A percentile compares a stretch with the other conserved stretches of the same genome.
Evolutionary conservation across 2,113 vertebrate genomes (phyloP).

Genomic region (Synodontis membranacea): DNA sequence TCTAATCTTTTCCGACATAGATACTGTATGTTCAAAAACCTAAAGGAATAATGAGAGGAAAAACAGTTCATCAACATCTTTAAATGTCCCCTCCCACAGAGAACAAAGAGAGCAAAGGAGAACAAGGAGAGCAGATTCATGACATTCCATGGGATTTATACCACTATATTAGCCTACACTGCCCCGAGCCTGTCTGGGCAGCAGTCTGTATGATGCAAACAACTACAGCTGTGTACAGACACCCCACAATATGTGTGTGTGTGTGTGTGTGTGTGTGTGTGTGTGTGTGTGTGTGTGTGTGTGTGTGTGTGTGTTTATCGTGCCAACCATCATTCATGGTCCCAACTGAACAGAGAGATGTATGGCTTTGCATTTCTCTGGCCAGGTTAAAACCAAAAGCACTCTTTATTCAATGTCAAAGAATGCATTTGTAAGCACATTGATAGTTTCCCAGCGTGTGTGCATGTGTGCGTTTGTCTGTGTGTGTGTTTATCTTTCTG

Average conservation of each 20-base stretch:
- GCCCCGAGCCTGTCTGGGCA: constrained; percentile 52
- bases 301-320: background rate
- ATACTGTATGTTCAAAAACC: background rate
- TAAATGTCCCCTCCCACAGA: background rate
- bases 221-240: constrained; percentile 53
- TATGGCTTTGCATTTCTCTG: constrained; percentile 20
- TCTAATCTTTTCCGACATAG: constrained; percentile 9
- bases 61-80: background rate
- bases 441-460: background rate
- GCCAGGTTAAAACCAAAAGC: constrained; percentile 11
- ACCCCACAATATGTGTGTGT: background rate
- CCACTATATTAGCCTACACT: constrained; percentile 61
- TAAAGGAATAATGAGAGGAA: background rate
- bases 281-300: constrained; percentile 15
- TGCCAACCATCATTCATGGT: background rate
- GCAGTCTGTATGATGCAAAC: constrained; percentile 26
- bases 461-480: constrained; percentile 12
- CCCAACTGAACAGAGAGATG: constrained; percentile 23
- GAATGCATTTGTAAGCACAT: constrained; percentile 27
- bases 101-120: constrained; percentile 11
- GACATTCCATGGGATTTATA: constrained; percentile 68
- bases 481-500: constrained; percentile 52
- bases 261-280: constrained; percentile 7
- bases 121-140: constrained; percentile 57
- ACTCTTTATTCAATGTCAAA: constrained; percentile 44